phyloP scores from a whole-genome alignment of 2,888 invertebrate species.

The Polydesmus complanatus region DNA sequence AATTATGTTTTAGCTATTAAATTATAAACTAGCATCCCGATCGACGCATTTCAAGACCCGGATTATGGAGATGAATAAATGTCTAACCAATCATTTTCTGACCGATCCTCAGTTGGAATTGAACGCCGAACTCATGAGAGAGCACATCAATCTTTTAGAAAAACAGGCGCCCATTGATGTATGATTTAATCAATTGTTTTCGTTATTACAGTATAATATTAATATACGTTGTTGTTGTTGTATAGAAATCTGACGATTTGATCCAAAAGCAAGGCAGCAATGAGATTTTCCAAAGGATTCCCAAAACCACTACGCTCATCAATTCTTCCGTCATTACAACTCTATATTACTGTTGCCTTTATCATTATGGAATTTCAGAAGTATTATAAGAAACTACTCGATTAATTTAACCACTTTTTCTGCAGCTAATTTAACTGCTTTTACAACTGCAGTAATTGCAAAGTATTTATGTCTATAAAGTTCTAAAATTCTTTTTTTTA shows the following conservation, averaged over 20 bases:
- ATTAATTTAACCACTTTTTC: background rate
- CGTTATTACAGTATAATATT: background rate
- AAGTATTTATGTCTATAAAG: too few species aligned
- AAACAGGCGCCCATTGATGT: conserved; percentile 6
- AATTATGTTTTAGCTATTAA: conserved; percentile 1
- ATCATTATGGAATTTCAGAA: conserved; percentile 10
- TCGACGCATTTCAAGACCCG: background rate
- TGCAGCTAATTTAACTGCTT: background rate
- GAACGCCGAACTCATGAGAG: background rate
- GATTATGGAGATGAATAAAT: background rate
- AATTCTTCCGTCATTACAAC: background rate
- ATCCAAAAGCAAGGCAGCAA: background rate
- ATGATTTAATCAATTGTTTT: background rate
- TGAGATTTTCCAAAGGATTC: background rate
- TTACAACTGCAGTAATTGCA: too few species aligned
- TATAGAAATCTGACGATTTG: background rate
- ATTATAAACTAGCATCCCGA: conserved; percentile 10
- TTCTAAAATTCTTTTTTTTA: too few species aligned
- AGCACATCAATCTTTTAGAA: conserved; percentile 9
- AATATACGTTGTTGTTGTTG: background rate
- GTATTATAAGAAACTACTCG: background rate
- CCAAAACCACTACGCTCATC: background rate
- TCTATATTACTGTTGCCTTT: conserved; percentile 10
- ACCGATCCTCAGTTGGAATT: background rate
- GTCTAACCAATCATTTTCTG: conserved; percentile 3